Evolutionary conservation across 64 coral and sea anemone genomes (phyloP), one percentile per base, ranked within the genome.

Genomic region (Platygyra sinensis): DNA sequence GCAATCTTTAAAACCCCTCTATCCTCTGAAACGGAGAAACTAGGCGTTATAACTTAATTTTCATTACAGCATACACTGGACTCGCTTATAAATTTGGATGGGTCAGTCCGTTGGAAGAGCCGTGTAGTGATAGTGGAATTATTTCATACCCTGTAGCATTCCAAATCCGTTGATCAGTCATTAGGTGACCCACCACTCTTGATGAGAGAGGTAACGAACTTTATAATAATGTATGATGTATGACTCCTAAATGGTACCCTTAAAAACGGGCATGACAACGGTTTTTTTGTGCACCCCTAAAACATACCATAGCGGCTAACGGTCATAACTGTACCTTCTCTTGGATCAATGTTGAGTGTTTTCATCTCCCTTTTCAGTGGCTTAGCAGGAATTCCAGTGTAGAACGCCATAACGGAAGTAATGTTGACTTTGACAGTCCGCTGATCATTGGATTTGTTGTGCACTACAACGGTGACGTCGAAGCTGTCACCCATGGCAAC

Each of bases 351-450:
- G 10, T 59, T n/a, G 12, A 93, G 10, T 17, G 79, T 31, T 17
- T 83, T n/a, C 1, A 3, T 24, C 11, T 51, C 11, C 9, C 49
- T 24, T 27, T 93, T 93, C 12, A 93, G 25, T 36, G 61, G 52
- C 22, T 89, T 75, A 8, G 92, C 77, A 20, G 22, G 32, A 50
- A 89, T 83, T 13, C 92, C 92, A 5, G 86, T 93, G 60, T 93
- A 93, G 52, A 93, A 93, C 5, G 92, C 86, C 32, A 88, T 51
- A 18, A 75, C 74, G 1, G 78, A 42, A 20, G 33, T 89, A 62
- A 89, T 83, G 31, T 87, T 36, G 29, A 80, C 71, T 3, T 57
- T 88, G 0, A 83, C 86, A 15, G 18, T 89, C 75, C 92, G 86
- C 33, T 14, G 19, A 13, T 89, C 69, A 10, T 76, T 19, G 30